Evolutionary conservation across 1,140 invertebrate genomes (phyloP), one percentile per base, ranked within the genome.

Genomic region (Drosophila melanica): DNA sequence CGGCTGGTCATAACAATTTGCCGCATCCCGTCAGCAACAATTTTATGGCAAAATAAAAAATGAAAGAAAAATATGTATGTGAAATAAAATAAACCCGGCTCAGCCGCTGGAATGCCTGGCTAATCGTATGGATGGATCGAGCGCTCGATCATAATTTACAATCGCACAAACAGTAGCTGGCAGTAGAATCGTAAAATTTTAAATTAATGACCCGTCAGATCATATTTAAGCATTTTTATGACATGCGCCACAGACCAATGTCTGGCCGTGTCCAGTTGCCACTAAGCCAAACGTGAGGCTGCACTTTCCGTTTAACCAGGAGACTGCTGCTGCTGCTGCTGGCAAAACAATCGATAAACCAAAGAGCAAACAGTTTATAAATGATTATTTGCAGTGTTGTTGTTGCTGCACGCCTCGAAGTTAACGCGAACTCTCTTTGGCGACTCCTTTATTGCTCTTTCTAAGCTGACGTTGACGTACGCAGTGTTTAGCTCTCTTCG

Each of bases 181-280:
- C 77, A 76, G 81, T 81, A 27, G 70, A 74, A 57, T 82, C 87
- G 72, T 90, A 90, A 90, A 90, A 84, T 74, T 89, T 90, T 66
- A 75, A 90, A 90, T 90, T 90, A 87, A 90, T 90, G 87, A 90
- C 82, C 77, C 84, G 77, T 89, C 87, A 77, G 77, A 90, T 89
- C 86, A 90, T 89, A 90, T 90, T 84, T 79, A 81, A 81, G 72
- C 82, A 76, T 89, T 84, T 90, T 89, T 90, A 90, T 84, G 76
- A 78, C 47, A 55, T 64, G 66, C 5, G 27, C 27, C 7, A 27
- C 27, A 27, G 27, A 27, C 27, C 27, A 27, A 27, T 27, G 27
- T 27, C 27, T 27, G 27, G 27, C 27, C 27, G 27, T 14, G 23
- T 33, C 55, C 45, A 45, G 51, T 51, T 54, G 18, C 50, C 44